phyloP scores from a whole-genome alignment of 2,888 invertebrate species.

The Quadroppia sp. region DNA sequence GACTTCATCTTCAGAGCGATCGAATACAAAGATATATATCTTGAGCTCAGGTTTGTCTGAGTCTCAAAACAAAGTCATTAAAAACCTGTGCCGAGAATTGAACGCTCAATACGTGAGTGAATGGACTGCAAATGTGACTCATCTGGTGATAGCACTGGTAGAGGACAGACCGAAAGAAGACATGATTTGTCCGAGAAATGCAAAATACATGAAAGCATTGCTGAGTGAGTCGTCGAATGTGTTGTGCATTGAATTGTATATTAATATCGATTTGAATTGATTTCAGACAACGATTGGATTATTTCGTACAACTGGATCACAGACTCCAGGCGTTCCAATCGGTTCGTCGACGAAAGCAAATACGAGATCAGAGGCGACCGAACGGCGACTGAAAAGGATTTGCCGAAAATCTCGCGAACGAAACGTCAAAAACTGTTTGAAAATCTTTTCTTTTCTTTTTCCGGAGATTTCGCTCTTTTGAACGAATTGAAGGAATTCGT shows the following conservation, averaged over 20 bases:
- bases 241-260: not conserved
- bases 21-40: not conserved
- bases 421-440: constrained; percentile 11
- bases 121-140: constrained; percentile 31
- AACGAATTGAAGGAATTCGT: not conserved
- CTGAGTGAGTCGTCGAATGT: constrained; percentile 13
- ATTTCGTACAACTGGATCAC: constrained; percentile 31
- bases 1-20: not conserved
- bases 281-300: constrained; percentile 35
- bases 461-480: not conserved
- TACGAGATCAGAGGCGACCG: constrained; percentile 35
- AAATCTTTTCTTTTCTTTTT: not conserved
- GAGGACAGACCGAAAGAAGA: constrained; percentile 11
- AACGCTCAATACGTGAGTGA: constrained; percentile 30
- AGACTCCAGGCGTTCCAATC: not conserved
- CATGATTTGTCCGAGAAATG: constrained; percentile 10
- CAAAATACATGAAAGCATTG: constrained; percentile 38
- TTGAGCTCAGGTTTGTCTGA: constrained; percentile 6
- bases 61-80: not conserved
- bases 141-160: constrained; percentile 26
- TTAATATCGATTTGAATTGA: not conserved
- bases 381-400: not conserved
- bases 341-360: constrained; percentile 6
- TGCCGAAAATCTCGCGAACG: not conserved
- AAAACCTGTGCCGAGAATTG: not conserved